These are phyloP conservation scores for Tautogolabrus adspersus DNA, from an alignment of 2,113 vertebrate genomes.

Conservation along the genomic window DNA sequence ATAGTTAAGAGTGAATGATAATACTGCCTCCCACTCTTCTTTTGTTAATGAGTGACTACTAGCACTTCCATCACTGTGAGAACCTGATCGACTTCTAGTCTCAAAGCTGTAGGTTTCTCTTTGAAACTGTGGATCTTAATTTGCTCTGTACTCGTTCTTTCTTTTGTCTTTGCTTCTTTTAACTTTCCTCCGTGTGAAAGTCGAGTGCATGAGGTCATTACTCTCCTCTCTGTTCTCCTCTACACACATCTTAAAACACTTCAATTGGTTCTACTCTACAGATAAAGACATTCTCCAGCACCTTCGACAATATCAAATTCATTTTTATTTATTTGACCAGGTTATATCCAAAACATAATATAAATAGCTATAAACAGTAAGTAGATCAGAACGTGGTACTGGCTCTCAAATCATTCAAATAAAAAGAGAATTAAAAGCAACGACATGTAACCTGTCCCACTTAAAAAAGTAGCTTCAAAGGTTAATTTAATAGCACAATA, in stretches of 20 bases:
- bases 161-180: neutral
- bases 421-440: too few relatives aligned
- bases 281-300: too few relatives aligned
- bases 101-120: neutral
- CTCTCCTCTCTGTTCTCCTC: neutral
- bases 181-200: neutral
- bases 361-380: too few relatives aligned
- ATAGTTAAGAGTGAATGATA: slow-evolving; percentile 8
- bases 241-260: neutral
- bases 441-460: too few relatives aligned
- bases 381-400: too few relatives aligned
- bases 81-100: slow-evolving; percentile 1
- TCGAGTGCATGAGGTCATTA: neutral
- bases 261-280: neutral
- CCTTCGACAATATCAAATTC: too few relatives aligned
- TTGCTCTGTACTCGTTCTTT: neutral
- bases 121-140: neutral
- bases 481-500: too few relatives aligned
- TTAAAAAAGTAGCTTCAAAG: too few relatives aligned
- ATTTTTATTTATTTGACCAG: too few relatives aligned
- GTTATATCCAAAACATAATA: too few relatives aligned
- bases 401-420: too few relatives aligned
- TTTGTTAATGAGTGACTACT: slow-evolving; percentile 22
- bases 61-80: neutral
- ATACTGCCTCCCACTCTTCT: slow-evolving; percentile 6